Evolutionary conservation across 2,888 invertebrate species (phyloP), one percentile per base, ranked within the genome.

Genomic region (Zhengitettix transpicula): DNA sequence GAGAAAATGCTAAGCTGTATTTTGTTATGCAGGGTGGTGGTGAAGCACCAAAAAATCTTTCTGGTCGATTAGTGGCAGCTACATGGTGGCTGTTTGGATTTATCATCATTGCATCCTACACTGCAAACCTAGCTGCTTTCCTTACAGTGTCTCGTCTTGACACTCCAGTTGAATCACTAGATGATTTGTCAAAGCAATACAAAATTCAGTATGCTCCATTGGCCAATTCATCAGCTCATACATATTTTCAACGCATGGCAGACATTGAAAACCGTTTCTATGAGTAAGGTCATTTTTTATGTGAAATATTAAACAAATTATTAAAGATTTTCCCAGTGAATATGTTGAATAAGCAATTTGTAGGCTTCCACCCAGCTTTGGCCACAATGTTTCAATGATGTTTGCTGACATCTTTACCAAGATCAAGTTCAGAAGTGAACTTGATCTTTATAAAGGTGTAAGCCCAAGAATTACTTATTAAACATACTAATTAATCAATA

Each of bases 31-130:
- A 89, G 73, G 94, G 95, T 0, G 95, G 95, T 0, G 95, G 95
- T 0, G 95, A 96, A 73, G 95, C 95, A 0, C 96, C 96, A 0
- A 94, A 95, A 72, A 97, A 97, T 73, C 77, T 98, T 0, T 96
- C 96, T 0, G 97, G 97, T 0, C 81, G 97, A 57, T 76, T 98
- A 12, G 87, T 98, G 0, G 97, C 97, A 0, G 97, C 97, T 1
- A 97, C 97, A 0, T 97, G 96, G 97, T 98, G 98, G 98, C 77
- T 98, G 40, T 98, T 98, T 74, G 96, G 97, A 0, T 98, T 98
- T 73, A 97, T 98, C 71, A 95, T 98, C 65, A 97, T 98, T 70
- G 98, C 98, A 5, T 96, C 96, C 0, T 98, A 98, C 74, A 98
- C 98, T 0, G 98, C 98, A 1, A 98, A 98, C 74, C 78, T 98